These are phyloP conservation scores for Hermaeophaga mercurialis DNA, from an alignment of 2,888 invertebrate species.

Conservation along the genomic window DNA sequence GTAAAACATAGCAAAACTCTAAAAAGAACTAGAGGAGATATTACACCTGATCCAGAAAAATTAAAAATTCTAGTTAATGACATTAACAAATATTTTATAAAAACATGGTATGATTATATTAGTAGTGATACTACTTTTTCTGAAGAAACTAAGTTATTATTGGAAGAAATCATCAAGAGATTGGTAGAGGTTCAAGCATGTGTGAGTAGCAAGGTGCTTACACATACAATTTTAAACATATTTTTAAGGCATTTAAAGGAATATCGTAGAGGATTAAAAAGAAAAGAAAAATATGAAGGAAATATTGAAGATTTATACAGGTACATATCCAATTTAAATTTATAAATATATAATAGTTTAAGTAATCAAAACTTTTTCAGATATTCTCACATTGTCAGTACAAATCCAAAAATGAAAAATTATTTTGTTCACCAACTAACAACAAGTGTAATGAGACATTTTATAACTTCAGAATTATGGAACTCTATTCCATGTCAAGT, in stretches of 20 bases:
- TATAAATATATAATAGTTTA: constrained; percentile 10
- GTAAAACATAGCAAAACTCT: constrained; percentile 30
- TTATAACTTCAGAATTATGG: constrained; percentile 70
- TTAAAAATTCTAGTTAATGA: constrained; percentile 54
- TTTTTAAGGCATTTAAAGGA: constrained; percentile 68
- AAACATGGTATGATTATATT: constrained; percentile 60
- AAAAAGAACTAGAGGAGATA: constrained; percentile 21
- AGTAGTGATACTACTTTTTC: constrained; percentile 59
- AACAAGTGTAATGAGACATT: constrained; percentile 64
- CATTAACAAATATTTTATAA: constrained; percentile 59
- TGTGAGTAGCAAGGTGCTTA: constrained; percentile 55
- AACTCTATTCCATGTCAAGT: constrained; percentile 70
- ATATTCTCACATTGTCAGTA: constrained; percentile 55
- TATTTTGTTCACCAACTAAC: constrained; percentile 66
- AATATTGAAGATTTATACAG: constrained; percentile 62
- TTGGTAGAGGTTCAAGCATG: constrained; percentile 53
- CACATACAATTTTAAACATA: constrained; percentile 60
- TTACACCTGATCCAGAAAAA: constrained; percentile 38
- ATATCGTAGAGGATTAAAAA: constrained; percentile 66
- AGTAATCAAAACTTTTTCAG: no score
- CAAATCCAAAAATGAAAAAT: constrained; percentile 58
- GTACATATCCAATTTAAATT: constrained; percentile 32
- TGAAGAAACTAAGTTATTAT: constrained; percentile 54
- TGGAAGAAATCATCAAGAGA: constrained; percentile 56
- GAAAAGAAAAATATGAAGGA: constrained; percentile 59